phyloP scores from a whole-genome alignment of 1,140 invertebrate species.

The Pseudachorutes palmiensis region DNA sequence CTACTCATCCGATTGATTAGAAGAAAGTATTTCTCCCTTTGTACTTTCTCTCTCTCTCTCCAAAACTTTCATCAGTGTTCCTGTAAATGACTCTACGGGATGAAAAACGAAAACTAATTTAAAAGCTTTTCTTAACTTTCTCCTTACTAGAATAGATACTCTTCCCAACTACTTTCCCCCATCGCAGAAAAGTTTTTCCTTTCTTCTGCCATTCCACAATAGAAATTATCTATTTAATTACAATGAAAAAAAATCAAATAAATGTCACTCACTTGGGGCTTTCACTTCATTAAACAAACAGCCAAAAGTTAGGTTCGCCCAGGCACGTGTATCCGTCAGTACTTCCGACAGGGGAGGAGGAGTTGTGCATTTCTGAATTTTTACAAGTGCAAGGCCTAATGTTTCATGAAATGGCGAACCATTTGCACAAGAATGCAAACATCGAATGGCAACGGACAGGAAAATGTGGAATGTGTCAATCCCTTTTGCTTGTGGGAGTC shows the following conservation, averaged over 20 bases:
- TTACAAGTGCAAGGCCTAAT: no score
- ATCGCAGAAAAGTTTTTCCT: not conserved
- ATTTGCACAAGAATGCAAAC: no score
- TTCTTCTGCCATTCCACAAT: not conserved
- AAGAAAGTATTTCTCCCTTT: not conserved
- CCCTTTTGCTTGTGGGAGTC: no score
- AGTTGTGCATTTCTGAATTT: no score
- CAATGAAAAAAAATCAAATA: conserved; percentile 4
- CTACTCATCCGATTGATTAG: not conserved
- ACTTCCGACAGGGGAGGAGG: no score
- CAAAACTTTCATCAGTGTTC: not conserved
- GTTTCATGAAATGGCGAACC: no score
- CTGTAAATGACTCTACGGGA: conserved; percentile 2
- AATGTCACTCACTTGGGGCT: not conserved
- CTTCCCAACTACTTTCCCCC: not conserved
- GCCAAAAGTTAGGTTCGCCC: no score
- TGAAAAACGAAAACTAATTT: conserved; percentile 6
- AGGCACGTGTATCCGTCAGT: no score
- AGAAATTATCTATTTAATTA: conserved; percentile 12
- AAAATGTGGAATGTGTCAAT: no score
- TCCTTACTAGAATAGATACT: not conserved
- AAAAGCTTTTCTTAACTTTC: conserved; percentile 4
- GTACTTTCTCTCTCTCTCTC: not conserved
- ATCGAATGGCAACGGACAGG: no score
- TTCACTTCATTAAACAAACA: conserved; percentile 3